Conservation (phyloP, 2,113 vertebrate species). For the Forbesichthys papilliferus region DNA sequence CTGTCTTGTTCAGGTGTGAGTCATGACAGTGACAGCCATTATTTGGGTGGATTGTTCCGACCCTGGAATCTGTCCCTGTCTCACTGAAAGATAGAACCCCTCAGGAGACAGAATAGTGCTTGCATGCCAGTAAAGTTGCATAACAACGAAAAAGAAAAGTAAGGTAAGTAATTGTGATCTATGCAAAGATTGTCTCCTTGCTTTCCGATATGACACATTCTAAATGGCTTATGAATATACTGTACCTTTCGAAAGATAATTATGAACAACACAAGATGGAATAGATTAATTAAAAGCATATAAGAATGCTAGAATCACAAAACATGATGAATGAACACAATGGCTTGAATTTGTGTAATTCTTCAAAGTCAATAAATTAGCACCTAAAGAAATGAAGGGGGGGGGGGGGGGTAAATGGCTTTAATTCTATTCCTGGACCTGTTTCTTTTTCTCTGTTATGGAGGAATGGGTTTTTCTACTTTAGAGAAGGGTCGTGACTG, state of each 20-base stretch:
- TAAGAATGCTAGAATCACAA: slow-evolving; percentile 4
- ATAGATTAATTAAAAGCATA: slow-evolving; percentile 2
- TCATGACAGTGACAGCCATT: slow-evolving; percentile 9
- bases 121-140: slow-evolving; percentile 3
- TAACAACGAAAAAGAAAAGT: background rate
- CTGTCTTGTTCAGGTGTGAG: slow-evolving; percentile 35
- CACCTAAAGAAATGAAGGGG: background rate
- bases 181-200: too few relatives aligned
- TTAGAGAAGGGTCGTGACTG: slow-evolving; percentile 17
- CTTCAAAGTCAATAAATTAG: slow-evolving; percentile 28
- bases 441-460: slow-evolving; percentile 34
- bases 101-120: slow-evolving; percentile 23
- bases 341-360: slow-evolving; percentile 27
- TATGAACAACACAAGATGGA: background rate
- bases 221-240: too few relatives aligned
- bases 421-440: slow-evolving; percentile 35
- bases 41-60: slow-evolving; percentile 22
- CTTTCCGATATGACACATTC: too few relatives aligned
- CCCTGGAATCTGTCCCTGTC: slow-evolving; percentile 21
- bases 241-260: background rate
- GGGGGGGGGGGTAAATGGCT: slow-evolving; percentile 10
- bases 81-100: slow-evolving; percentile 9
- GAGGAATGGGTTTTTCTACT: slow-evolving; percentile 23
- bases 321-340: background rate
- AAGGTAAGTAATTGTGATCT: background rate